phyloP scores from a whole-genome alignment of 2,888 invertebrate genomes.

The Galerucella nymphaeae region DNA sequence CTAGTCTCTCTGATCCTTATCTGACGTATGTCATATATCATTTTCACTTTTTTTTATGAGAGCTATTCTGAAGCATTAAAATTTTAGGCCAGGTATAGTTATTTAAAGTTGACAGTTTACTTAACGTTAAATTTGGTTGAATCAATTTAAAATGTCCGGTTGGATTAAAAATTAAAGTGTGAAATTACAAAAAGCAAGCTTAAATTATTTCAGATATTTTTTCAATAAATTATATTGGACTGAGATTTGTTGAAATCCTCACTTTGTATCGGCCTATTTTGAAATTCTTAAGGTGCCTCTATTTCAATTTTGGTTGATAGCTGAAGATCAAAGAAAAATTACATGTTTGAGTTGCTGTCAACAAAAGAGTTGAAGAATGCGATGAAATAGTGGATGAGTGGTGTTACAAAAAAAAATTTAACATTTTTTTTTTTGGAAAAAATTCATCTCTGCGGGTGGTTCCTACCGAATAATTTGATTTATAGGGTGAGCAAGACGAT shows the following conservation, averaged over 20 bases:
- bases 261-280: conserved; percentile 2
- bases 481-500: background rate
- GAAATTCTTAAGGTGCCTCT: background rate
- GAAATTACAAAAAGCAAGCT: too few species aligned
- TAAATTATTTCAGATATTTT: too few species aligned
- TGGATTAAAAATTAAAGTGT: too few species aligned
- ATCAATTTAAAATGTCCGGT: too few species aligned
- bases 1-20: conserved; percentile 47
- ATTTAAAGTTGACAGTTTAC: background rate
- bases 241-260: background rate
- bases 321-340: conserved; percentile 27
- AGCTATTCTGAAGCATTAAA: conserved; percentile 28
- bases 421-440: background rate
- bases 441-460: conserved; percentile 20
- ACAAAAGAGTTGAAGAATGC: conserved; percentile 26
- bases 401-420: background rate
- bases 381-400: conserved; percentile 22
- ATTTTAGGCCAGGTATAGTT: conserved; percentile 18
- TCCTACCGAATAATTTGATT: background rate
- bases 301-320: conserved; percentile 23
- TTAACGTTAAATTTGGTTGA: too few species aligned
- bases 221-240: background rate
- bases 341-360: conserved; percentile 25
- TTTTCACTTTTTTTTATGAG: conserved; percentile 42
- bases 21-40: conserved; percentile 51